Conservation (phyloP, 2,888 invertebrate genomes). For the Patella caerulea region DNA sequence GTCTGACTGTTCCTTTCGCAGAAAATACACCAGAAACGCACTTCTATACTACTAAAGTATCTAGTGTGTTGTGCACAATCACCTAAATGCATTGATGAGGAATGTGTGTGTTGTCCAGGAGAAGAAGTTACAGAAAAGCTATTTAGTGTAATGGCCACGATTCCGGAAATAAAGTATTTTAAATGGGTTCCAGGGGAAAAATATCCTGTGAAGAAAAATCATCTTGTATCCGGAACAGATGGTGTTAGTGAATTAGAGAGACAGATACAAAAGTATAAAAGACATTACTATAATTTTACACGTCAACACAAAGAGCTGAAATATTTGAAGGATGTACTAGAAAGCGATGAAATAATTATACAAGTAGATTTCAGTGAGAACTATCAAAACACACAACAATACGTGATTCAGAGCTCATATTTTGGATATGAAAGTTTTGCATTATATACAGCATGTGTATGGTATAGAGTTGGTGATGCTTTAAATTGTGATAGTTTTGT, state of each 20-base stretch:
- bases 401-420: neutral
- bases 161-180: neutral
- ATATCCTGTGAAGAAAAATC: neutral
- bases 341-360: no score
- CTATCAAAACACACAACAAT: neutral
- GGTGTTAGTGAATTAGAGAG: neutral
- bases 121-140: neutral
- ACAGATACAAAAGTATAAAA: neutral
- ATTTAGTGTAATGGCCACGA: neutral
- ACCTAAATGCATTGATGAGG: neutral
- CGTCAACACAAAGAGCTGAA: neutral
- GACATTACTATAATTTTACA: neutral
- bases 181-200: neutral
- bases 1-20: no score
- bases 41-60: no score
- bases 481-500: constrained; percentile 5
- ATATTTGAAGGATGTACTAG: no score
- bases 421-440: constrained; percentile 7
- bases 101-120: neutral
- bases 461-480: neutral
- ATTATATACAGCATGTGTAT: neutral
- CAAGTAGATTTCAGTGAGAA: neutral
- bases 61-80: neutral
- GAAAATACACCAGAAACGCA: no score
- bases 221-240: constrained; percentile 8